Conservation (phyloP, 2,888 invertebrate genomes). For the Eupsilia transversa region DNA sequence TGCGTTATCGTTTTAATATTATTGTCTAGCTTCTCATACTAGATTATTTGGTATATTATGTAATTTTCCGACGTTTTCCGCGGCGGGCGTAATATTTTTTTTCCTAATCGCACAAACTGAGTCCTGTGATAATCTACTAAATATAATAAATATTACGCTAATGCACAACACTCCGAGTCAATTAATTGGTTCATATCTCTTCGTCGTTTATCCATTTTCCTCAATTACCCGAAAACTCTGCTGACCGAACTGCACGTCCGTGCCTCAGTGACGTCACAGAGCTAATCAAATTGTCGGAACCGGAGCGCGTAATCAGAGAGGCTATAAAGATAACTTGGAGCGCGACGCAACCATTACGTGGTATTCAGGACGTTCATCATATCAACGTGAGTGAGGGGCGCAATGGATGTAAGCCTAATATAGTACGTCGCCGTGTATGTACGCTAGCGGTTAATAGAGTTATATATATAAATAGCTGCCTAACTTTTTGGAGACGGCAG, state of each 20-base stretch:
- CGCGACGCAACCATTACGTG: conserved; percentile 71
- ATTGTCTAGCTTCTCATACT: neutral
- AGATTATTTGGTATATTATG: neutral
- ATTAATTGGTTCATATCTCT: conserved; percentile 16
- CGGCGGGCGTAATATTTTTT: neutral
- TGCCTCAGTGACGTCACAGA: conserved; percentile 58
- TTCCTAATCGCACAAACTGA: neutral
- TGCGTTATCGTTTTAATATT: neutral
- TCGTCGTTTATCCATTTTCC: conserved; percentile 33
- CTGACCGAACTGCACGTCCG: conserved; percentile 27
- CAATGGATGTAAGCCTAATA: conserved; percentile 55
- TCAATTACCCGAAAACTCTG: conserved; percentile 29
- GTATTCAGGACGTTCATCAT: conserved; percentile 63
- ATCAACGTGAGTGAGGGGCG: conserved; percentile 46
- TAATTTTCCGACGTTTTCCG: fast-evolving
- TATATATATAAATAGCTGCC: neutral
- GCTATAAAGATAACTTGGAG: conserved; percentile 75
- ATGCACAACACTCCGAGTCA: neutral
- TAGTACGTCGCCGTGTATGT: neutral
- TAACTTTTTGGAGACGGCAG: neutral
- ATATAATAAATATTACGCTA: neutral
- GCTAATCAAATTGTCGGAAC: conserved; percentile 76
- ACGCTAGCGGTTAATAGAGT: neutral
- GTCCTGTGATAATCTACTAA: neutral
- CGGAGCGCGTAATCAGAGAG: conserved; percentile 72